Percentiles rank a stretch among this genome's conserved stretches.
These are phyloP conservation scores for Didymodactylos carnosus DNA, from an alignment of 2,888 invertebrate genomes.

Conservation along the genomic window DNA sequence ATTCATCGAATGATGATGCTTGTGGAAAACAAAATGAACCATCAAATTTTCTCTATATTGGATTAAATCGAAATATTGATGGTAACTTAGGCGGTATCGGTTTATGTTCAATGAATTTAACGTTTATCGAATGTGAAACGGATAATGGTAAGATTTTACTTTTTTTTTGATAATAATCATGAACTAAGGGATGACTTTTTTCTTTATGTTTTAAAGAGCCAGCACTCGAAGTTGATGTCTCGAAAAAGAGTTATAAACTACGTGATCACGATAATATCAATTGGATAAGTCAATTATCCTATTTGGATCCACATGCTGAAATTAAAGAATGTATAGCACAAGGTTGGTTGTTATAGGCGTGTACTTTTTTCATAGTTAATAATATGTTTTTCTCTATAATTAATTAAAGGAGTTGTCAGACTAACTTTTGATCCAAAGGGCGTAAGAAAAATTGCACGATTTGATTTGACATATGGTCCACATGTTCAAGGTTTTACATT, in stretches of 20 bases:
- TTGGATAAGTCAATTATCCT: constrained; percentile 8
- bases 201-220: not conserved
- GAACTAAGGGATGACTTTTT: too few relatives aligned
- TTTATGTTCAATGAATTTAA: constrained; percentile 5
- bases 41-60: not conserved
- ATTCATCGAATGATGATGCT: too few relatives aligned
- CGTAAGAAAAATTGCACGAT: constrained; percentile 2
- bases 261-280: constrained; percentile 1
- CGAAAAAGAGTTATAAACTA: not conserved
- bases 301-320: constrained; percentile 8
- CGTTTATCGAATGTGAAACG: constrained; percentile 6
- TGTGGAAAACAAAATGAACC: not conserved
- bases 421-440: constrained; percentile 8
- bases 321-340: constrained; percentile 5
- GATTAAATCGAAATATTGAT: constrained; percentile 7
- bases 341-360: not conserved
- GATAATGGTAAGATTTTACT: not conserved
- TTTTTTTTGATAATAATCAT: too few relatives aligned
- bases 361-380: not conserved
- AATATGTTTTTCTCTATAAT: too few relatives aligned
- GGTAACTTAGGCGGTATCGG: constrained; percentile 5
- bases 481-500: constrained; percentile 10
- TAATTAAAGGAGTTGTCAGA: not conserved
- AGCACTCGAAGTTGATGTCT: constrained; percentile 3
- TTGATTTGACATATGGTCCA: constrained; percentile 11